Base-by-base conservation (phyloP, 2,888 invertebrate genomes). In the Melinaea marsaeus region DNA sequence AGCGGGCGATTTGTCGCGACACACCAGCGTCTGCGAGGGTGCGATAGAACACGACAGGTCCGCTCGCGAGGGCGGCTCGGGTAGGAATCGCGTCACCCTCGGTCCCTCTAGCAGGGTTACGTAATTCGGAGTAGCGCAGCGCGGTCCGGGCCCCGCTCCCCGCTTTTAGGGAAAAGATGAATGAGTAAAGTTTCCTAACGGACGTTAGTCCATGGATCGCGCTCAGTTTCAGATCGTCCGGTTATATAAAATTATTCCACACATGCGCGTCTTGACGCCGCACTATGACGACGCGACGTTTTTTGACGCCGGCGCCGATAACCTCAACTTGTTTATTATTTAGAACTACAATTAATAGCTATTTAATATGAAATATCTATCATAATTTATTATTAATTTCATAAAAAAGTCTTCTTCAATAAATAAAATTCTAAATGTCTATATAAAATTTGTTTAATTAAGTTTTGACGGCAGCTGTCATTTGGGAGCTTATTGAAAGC, bases 111-210 rank as follows among this genome's bases (percentile, higher is more conserved):
- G 75, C 70, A 72, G 75, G 73, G 80, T 88, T 89, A 89, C 74
- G 79, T 88, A 88, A 88, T 83, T 77, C 84, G 78, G 74, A 70
- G 75, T 75, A 75, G 77, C 81, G 85, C 86, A 86, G 84, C 85
- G 85, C 86, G 82, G 81, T 84, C 79, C 81, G 60, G 54, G 61
- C 72, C 85, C 86, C 87, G 84, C 86, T 66, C 87, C 86, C 86
- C 87, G 78, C 83, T 79, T 84, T 87, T 83, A 81, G 83, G 86
- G 85, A 87, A 90, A 89, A 88, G 88, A 90, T 89, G 89, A 90
- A 89, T 90, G 89, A 85, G 85, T 73, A 85, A 90, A 89, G 84
- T 90, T 90, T 87, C 84, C 85, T 83, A 84, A 84, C 85, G 84
- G 85, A 85, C 86, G 80, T 77, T 81, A 83, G 83, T 79, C 85